phyloP scores from a whole-genome alignment of 2,888 invertebrate species.

The Xylota segnis region DNA sequence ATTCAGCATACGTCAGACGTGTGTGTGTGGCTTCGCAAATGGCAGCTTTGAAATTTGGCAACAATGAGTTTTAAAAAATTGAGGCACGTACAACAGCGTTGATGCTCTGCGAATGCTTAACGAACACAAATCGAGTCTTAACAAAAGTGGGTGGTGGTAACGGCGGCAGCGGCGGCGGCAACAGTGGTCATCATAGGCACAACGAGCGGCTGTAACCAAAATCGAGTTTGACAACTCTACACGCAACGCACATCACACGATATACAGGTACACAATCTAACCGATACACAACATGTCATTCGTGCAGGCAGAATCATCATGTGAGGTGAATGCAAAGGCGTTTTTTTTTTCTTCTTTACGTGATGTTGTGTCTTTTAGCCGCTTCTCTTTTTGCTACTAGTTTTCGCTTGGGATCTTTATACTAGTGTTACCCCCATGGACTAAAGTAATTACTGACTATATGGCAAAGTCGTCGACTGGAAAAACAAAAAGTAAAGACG shows the following conservation, averaged over 20 bases:
- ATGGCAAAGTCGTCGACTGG: not conserved
- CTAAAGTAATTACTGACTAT: slow-evolving; percentile 58
- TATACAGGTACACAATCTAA: slow-evolving; percentile 16
- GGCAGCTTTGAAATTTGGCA: slow-evolving; percentile 66
- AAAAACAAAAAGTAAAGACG: slow-evolving; percentile 35
- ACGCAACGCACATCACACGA: slow-evolving; percentile 54
- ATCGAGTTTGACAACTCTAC: slow-evolving; percentile 58
- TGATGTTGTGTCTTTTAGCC: slow-evolving; percentile 56
- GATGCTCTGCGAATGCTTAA: slow-evolving; percentile 42
- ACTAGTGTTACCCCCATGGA: slow-evolving; percentile 39
- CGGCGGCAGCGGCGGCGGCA: not conserved
- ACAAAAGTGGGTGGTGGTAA: slow-evolving; percentile 11
- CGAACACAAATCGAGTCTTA: slow-evolving; percentile 29
- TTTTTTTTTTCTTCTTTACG: slow-evolving; percentile 40
- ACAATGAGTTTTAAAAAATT: slow-evolving; percentile 50
- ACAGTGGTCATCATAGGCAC: not conserved
- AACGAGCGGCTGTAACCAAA: slow-evolving; percentile 39
- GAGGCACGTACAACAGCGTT: slow-evolving; percentile 43
- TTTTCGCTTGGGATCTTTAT: slow-evolving; percentile 36
- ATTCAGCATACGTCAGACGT: slow-evolving; percentile 45
- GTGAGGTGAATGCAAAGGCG: slow-evolving; percentile 67
- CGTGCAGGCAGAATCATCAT: slow-evolving; percentile 62
- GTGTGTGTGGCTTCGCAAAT: slow-evolving; percentile 36
- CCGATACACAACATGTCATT: slow-evolving; percentile 62
- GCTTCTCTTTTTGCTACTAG: slow-evolving; percentile 26